Evolutionary conservation across 2,113 vertebrate species (phyloP).

Genomic region (Epinephelus moara): DNA sequence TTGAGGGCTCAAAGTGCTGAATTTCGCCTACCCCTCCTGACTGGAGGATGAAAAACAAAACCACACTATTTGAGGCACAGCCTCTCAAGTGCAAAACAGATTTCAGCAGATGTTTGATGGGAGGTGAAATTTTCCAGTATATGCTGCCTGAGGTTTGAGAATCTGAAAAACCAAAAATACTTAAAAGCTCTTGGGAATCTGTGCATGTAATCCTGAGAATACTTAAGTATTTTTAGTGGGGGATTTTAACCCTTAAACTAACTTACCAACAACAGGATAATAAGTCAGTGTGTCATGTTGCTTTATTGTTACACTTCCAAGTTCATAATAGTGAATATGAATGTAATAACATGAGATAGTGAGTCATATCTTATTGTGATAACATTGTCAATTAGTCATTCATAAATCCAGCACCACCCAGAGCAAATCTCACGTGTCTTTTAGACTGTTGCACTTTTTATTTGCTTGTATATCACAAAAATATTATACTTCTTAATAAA

Average conservation of each 20-base stretch:
- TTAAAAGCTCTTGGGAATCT: not conserved
- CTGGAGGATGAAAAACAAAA: constrained; percentile 68
- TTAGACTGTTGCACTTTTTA: not conserved
- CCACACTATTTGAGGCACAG: constrained; percentile 58
- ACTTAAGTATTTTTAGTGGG: not conserved
- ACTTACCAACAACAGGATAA: not conserved
- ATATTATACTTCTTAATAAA: fast-evolving
- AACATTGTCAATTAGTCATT: constrained; percentile 10
- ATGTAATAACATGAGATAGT: not conserved
- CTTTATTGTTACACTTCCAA: not conserved
- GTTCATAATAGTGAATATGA: not conserved
- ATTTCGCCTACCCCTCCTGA: constrained; percentile 44
- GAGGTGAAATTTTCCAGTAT: constrained; percentile 55
- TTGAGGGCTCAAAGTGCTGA: constrained; percentile 64
- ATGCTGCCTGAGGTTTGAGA: constrained; percentile 24
- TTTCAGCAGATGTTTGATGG: constrained; percentile 70
- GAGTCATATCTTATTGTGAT: not conserved
- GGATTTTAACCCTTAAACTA: not conserved
- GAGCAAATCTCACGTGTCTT: not conserved
- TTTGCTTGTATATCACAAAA: too few species aligned
- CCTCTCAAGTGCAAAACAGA: constrained; percentile 70
- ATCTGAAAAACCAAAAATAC: not conserved
- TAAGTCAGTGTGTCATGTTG: not conserved
- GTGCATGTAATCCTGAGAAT: not conserved
- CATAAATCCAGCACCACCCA: not conserved